These are phyloP conservation scores for Hemibagrus guttatus DNA, from an alignment of 2,797 vertebrate genomes.

Conservation along the genomic window DNA sequence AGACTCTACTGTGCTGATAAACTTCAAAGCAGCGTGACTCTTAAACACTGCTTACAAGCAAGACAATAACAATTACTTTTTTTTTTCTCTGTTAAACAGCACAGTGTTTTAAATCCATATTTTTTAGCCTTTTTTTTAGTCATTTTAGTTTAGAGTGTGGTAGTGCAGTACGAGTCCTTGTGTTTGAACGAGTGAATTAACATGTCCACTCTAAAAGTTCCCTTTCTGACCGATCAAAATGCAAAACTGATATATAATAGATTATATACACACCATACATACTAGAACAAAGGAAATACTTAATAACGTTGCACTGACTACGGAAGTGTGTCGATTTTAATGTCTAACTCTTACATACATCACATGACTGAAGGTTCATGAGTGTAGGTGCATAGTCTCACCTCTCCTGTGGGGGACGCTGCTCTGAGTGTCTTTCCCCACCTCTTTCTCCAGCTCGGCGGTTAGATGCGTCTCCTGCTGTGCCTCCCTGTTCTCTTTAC, in stretches of 20 bases:
- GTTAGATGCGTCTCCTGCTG: conserved; percentile 73
- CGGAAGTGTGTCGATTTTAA: background rate
- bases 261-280: too few relatives aligned
- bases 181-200: too few relatives aligned
- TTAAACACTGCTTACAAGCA: too few relatives aligned
- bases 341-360: background rate
- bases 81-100: too few relatives aligned
- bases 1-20: too few relatives aligned
- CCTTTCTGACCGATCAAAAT: background rate
- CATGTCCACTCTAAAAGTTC: too few relatives aligned
- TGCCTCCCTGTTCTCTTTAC: conserved; percentile 78
- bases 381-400: conserved; percentile 53
- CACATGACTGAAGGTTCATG: background rate
- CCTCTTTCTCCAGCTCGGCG: conserved; percentile 66
- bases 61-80: too few relatives aligned
- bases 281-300: background rate
- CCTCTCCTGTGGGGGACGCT: conserved; percentile 82
- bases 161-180: too few relatives aligned
- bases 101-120: too few relatives aligned
- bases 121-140: too few relatives aligned
- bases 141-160: too few relatives aligned
- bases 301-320: background rate
- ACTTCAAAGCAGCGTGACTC: too few relatives aligned
- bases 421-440: conserved; percentile 70
- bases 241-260: background rate